phyloP scores from a whole-genome alignment of 2,888 invertebrate species.

The Heliconius sara region DNA sequence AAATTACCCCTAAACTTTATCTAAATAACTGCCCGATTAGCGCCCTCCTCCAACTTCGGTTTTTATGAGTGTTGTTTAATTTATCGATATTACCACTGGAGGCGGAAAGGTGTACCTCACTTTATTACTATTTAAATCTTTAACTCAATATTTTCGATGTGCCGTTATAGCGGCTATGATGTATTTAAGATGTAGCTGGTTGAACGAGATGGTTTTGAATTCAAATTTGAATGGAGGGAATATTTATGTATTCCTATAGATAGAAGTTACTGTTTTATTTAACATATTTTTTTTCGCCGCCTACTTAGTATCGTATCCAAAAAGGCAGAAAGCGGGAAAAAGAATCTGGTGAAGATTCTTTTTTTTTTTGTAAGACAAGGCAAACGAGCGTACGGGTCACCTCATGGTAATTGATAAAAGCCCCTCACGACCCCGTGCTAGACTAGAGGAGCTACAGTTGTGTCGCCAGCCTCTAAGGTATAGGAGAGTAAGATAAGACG shows the following conservation, averaged over 20 bases:
- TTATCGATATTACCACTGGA: conserved; percentile 15
- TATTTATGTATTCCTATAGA: not conserved
- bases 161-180: not conserved
- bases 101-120: not conserved
- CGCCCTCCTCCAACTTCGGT: conserved; percentile 50
- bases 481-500: too few relatives aligned
- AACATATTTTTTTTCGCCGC: not conserved
- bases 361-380: too few relatives aligned
- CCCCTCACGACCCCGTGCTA: too few relatives aligned
- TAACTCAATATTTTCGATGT: not conserved
- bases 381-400: too few relatives aligned
- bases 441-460: too few relatives aligned
- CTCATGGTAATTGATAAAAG: too few relatives aligned
- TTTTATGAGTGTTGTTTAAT: conserved; percentile 46
- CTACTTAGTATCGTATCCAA: not conserved
- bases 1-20: conserved; percentile 49
- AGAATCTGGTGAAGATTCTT: not conserved
- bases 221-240: not conserved
- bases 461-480: too few relatives aligned
- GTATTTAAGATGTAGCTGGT: not conserved
- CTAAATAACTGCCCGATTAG: conserved; percentile 60
- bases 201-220: not conserved
- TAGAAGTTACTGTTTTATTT: not conserved
- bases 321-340: not conserved
- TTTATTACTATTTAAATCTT: not conserved